Evolutionary conservation across 2,113 vertebrate genomes (phyloP).

Genomic region (Calyptommatus sinebrachiatus): DNA sequence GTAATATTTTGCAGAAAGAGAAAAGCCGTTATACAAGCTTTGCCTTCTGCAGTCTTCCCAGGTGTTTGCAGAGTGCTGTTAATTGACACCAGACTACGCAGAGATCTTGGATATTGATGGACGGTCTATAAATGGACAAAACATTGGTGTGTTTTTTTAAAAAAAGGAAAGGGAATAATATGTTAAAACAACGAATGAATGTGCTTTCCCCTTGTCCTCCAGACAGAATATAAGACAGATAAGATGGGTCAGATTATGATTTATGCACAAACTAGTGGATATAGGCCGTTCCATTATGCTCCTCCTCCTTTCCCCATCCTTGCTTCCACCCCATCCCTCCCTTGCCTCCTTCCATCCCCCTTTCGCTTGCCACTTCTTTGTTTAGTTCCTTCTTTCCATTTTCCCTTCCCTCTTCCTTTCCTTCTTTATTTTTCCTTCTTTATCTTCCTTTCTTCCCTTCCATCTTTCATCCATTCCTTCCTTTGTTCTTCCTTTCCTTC

Average conservation of each 20-base stretch:
- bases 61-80: constrained; percentile 21
- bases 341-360: no score
- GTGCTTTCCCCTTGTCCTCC: neutral
- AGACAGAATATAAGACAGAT: neutral
- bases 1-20: constrained; percentile 69
- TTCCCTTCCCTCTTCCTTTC: no score
- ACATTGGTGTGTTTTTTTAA: constrained; percentile 46
- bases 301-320: no score
- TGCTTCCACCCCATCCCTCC: no score
- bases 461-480: no score
- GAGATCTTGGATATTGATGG: constrained; percentile 29
- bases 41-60: constrained; percentile 47
- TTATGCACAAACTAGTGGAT: neutral
- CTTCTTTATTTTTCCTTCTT: no score
- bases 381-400: no score
- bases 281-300: no score
- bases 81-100: constrained; percentile 40
- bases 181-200: constrained; percentile 27
- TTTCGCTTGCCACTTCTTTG: no score
- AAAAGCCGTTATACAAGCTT: constrained; percentile 58
- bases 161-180: constrained; percentile 37
- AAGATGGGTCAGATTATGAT: neutral
- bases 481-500: no score
- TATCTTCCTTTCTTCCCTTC: no score
- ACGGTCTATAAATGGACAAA: constrained; percentile 61